A percentile compares a stretch with the other conserved stretches of the same genome.
These are phyloP conservation scores for Mycteria americana DNA, from an alignment of 2,797 vertebrate species.

Conservation along the genomic window DNA sequence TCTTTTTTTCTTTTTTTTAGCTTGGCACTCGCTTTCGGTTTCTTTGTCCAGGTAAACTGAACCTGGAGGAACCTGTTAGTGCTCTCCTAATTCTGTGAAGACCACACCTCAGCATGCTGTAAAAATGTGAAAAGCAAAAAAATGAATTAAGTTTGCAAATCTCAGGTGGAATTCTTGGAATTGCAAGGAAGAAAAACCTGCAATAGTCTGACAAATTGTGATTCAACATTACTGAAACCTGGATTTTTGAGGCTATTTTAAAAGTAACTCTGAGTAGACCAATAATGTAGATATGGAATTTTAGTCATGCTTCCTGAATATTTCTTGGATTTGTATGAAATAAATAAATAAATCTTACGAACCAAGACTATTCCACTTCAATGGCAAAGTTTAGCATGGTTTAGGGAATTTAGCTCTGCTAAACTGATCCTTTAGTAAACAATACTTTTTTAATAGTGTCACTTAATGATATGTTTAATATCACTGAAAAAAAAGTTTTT, in stretches of 20 bases:
- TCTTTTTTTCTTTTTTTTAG: neutral
- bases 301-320: neutral
- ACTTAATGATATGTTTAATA: neutral
- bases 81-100: neutral
- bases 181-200: neutral
- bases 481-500: neutral
- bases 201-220: neutral
- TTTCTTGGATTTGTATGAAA: neutral
- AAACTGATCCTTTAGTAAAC: neutral
- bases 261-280: neutral
- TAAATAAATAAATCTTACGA: neutral
- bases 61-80: neutral
- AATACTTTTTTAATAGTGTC: neutral
- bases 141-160: neutral
- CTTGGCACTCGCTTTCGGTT: neutral
- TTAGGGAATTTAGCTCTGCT: neutral
- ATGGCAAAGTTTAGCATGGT: neutral
- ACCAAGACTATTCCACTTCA: neutral
- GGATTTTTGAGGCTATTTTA: neutral
- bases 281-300: neutral
- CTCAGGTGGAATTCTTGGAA: neutral
- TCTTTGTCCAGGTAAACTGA: neutral
- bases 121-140: neutral
- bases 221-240: neutral
- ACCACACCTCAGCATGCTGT: neutral